Evolutionary conservation across 2,888 invertebrate species (phyloP).

Genomic region (Cybosia mesomella): DNA sequence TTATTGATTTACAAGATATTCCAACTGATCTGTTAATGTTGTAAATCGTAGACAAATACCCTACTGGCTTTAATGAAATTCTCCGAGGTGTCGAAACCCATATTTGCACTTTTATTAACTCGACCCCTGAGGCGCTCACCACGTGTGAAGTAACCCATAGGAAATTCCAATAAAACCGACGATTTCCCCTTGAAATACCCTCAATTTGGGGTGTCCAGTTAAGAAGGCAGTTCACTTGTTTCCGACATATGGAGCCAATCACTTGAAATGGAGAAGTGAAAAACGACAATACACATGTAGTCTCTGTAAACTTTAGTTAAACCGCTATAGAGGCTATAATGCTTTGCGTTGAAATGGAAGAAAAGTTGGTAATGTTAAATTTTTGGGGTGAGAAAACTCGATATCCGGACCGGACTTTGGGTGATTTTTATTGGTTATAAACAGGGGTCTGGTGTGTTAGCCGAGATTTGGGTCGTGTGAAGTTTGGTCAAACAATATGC

Average conservation of each 20-base stretch:
- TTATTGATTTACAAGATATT: too few relatives aligned
- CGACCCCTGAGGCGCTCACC: slow-evolving; percentile 55
- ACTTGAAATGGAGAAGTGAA: slow-evolving; percentile 67
- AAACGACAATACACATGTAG: slow-evolving; percentile 38
- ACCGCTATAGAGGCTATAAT: slow-evolving; percentile 43
- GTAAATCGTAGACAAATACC: neutral
- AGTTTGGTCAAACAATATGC: slow-evolving; percentile 74
- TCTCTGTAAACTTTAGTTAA: slow-evolving; percentile 31
- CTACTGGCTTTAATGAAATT: slow-evolving; percentile 13
- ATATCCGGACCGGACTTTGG: slow-evolving; percentile 81
- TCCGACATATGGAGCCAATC: slow-evolving; percentile 82
- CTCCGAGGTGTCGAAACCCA: slow-evolving; percentile 26
- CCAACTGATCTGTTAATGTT: neutral
- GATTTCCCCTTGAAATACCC: slow-evolving; percentile 76
- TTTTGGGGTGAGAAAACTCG: slow-evolving; percentile 79
- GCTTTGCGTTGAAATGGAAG: slow-evolving; percentile 24
- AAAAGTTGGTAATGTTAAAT: slow-evolving; percentile 60
- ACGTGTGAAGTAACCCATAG: slow-evolving; percentile 75
- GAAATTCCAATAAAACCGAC: slow-evolving; percentile 82
- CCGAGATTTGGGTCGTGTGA: slow-evolving; percentile 70
- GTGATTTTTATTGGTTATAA: slow-evolving; percentile 83
- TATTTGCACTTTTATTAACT: slow-evolving; percentile 48
- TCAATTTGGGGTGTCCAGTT: slow-evolving; percentile 84
- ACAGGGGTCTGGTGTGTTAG: slow-evolving; percentile 75
- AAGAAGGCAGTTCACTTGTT: slow-evolving; percentile 82